Base-by-base conservation (phyloP, 2,888 invertebrate species). In the Gymnocheta viridis region DNA sequence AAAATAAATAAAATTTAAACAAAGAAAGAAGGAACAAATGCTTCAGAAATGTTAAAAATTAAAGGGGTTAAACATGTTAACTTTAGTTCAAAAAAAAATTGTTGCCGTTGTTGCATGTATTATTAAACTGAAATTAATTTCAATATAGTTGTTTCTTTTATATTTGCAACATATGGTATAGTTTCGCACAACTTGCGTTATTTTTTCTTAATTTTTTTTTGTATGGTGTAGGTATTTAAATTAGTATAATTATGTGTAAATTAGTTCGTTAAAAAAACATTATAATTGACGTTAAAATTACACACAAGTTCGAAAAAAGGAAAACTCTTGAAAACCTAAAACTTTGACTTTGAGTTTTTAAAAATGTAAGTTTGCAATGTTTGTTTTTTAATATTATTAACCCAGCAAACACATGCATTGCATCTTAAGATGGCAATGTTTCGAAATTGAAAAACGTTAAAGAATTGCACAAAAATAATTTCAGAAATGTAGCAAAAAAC, bases 211-310 rank as follows among this genome's bases (percentile, higher is more conserved):
- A 19, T 74, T 4, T 64, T 17, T 22, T 14, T n/a, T 49, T 32
- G 29, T 32, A 32, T 54, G n/a, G 24, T 32, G 1, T 32, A 29
- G 44, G 22, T 69, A 51, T 81, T 74, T 51, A 54, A 81, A 74
- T 74, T 69, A 81, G 74, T 69, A 54, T 69, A 81, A 81, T 81
- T 81, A 74, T 81, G 81, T 81, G 62, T 49, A 81, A 81, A 81
- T 74, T 44, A 74, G 41, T 80, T 80, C 38, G 58, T 73, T 73
- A 80, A 80, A 80, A 66, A 58, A 19, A 41, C 58, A 80, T 80
- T 80, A 79, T 54, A 79, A 70, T 70, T 62, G 78, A 70, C 62
- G 51, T 51, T 24, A 17, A 78, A 78, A 54, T 44, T 44, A 22
- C 22, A 54, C 44, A 64, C 54, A 44, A 70, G 58, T 70, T 62